phyloP scores from a whole-genome alignment of 2,797 vertebrate species.

The Lacerta bilineata region DNA sequence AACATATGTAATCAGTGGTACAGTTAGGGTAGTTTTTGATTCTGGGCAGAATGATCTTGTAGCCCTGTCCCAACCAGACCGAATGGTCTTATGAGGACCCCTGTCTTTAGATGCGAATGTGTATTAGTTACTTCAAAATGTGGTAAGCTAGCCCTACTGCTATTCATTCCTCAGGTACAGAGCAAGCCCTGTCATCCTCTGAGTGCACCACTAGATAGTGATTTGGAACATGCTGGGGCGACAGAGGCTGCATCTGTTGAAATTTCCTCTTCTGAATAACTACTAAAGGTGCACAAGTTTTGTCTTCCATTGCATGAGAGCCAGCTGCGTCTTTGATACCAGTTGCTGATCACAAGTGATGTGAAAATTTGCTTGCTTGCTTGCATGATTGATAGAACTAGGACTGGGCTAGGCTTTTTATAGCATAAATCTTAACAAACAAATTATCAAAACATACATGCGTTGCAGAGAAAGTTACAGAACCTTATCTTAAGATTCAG shows the following conservation, averaged over 20 bases:
- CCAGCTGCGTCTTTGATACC: not conserved
- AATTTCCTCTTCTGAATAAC: not conserved
- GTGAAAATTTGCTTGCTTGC: not conserved
- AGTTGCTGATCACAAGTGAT: not conserved
- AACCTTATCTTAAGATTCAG: not conserved
- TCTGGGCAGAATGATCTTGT: not conserved
- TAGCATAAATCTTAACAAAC: slow-evolving; percentile 1
- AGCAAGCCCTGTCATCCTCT: not conserved
- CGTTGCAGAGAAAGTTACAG: slow-evolving; percentile 25
- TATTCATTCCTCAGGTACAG: too few species aligned
- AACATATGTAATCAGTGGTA: not conserved
- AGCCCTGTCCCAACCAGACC: not conserved
- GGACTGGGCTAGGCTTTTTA: slow-evolving; percentile 11
- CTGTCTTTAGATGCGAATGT: not conserved
- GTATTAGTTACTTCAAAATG: not conserved
- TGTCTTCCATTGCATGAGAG: not conserved
- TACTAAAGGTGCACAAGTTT: not conserved
- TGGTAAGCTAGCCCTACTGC: not conserved
- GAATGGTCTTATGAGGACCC: not conserved
- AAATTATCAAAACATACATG: not conserved
- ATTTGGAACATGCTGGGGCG: not conserved
- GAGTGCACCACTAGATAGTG: not conserved
- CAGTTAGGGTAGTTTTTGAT: not conserved
- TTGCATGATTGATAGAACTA: not conserved
- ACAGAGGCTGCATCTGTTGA: not conserved